Percentiles rank a stretch among this genome's conserved stretches.
phyloP scores from a whole-genome alignment of 2,888 invertebrate species.

The Drosophila algonquin region DNA sequence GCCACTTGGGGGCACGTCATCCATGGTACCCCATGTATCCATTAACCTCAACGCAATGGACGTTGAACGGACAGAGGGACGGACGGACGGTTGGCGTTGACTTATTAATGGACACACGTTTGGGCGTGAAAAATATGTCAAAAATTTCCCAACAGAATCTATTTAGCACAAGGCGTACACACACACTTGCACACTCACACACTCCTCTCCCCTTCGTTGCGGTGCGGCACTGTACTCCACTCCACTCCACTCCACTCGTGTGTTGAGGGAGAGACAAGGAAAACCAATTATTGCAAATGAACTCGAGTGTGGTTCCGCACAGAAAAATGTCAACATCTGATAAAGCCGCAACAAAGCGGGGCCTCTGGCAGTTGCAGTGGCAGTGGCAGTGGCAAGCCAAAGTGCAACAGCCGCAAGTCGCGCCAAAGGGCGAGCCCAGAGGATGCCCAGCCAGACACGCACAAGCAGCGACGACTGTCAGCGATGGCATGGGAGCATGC shows the following conservation, averaged over 20 bases:
- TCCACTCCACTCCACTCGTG: background rate
- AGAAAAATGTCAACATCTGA: constrained; percentile 79
- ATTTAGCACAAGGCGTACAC: constrained; percentile 34
- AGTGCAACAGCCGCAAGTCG: constrained; percentile 69
- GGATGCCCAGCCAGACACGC: background rate
- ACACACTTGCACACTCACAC: background rate
- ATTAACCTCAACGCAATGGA: constrained; percentile 44
- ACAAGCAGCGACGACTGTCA: background rate
- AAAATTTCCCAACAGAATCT: constrained; percentile 59
- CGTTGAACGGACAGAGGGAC: background rate
- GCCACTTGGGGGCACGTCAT: constrained; percentile 1
- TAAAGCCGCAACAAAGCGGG: constrained; percentile 63
- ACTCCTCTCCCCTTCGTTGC: background rate
- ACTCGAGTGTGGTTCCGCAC: constrained; percentile 83
- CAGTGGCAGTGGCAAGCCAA: constrained; percentile 44
- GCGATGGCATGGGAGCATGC: background rate
- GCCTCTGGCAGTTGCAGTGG: background rate
- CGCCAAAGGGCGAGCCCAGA: constrained; percentile 21
- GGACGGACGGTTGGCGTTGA: constrained; percentile 2
- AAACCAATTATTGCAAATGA: constrained; percentile 83
- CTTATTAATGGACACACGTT: constrained; percentile 49
- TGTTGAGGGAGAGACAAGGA: constrained; percentile 69
- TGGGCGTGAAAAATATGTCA: constrained; percentile 66
- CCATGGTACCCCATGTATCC: constrained; percentile 39
- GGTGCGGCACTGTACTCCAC: background rate